These are phyloP conservation scores for Uria lomvia DNA, from an alignment of 2,113 vertebrate species.

Conservation along the genomic window DNA sequence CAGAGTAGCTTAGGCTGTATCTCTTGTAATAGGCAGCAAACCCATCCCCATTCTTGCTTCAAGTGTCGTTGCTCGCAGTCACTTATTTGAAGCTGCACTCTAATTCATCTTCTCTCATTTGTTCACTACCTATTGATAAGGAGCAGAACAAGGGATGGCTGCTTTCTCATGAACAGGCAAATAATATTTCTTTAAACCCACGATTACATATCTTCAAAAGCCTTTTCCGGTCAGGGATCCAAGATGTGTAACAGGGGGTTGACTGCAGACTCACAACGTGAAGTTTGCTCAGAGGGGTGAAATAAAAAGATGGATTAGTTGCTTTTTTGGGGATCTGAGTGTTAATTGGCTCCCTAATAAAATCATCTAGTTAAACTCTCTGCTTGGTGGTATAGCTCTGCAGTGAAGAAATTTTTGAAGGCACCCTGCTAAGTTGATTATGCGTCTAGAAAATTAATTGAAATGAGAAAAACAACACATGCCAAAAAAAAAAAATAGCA, in stretches of 20 bases:
- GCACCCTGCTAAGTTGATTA: conserved; percentile 44
- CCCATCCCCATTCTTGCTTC: background rate
- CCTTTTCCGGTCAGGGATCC: background rate
- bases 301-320: conserved; percentile 42
- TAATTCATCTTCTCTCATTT: background rate
- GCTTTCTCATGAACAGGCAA: background rate
- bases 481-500: background rate
- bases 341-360: conserved; percentile 68
- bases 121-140: background rate
- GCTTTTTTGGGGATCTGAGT: background rate
- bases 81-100: background rate
- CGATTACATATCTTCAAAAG: background rate
- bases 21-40: background rate
- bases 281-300: conserved; percentile 9
- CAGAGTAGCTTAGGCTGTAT: background rate
- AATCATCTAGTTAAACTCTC: conserved; percentile 55
- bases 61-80: background rate
- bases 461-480: conserved; percentile 28
- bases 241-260: background rate
- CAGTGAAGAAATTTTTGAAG: conserved; percentile 50
- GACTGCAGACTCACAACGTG: background rate
- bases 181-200: background rate
- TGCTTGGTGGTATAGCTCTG: background rate
- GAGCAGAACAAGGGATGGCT: background rate
- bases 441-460: conserved; percentile 61